Evolutionary conservation across 2,888 invertebrate species (phyloP).

Genomic region (Eristalis tenax): DNA sequence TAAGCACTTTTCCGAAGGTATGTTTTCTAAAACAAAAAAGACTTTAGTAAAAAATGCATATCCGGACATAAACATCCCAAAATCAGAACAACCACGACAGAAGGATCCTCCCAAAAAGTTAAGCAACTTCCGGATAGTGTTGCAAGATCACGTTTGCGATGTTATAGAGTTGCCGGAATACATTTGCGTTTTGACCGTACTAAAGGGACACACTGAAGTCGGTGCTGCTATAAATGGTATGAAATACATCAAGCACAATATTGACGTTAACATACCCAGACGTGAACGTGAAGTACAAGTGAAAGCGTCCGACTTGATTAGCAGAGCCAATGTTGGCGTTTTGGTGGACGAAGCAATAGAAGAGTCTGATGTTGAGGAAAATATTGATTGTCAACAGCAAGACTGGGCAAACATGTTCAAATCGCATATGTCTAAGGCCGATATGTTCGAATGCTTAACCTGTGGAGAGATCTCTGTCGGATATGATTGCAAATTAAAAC

Average conservation of each 20-base stretch:
- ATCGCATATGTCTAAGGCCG: constrained; percentile 4
- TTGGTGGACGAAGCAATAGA: constrained; percentile 16
- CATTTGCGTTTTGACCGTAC: constrained; percentile 41
- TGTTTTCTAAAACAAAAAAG: constrained; percentile 13
- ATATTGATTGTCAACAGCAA: background rate
- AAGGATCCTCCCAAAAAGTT: constrained; percentile 12
- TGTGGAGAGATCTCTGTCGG: constrained; percentile 53
- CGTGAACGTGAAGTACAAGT: constrained; percentile 49
- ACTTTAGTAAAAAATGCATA: constrained; percentile 17
- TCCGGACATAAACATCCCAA: constrained; percentile 49
- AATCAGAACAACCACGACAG: background rate
- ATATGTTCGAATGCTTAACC: constrained; percentile 51
- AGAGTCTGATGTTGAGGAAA: constrained; percentile 11
- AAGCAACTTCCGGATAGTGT: background rate
- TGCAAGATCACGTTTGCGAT: background rate
- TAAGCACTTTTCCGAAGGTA: constrained; percentile 49
- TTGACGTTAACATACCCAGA: constrained; percentile 19
- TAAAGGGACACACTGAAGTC: constrained; percentile 10
- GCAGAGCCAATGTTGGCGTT: constrained; percentile 1
- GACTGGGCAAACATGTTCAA: constrained; percentile 4
- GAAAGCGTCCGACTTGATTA: background rate
- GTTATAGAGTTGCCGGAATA: constrained; percentile 24
- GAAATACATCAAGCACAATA: constrained; percentile 19
- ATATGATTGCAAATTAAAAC: constrained; percentile 5
- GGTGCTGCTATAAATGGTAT: constrained; percentile 12